These are phyloP conservation scores for Galagoides demidoff DNA, from an alignment of 2,797 vertebrate genomes.

Conservation along the genomic window DNA sequence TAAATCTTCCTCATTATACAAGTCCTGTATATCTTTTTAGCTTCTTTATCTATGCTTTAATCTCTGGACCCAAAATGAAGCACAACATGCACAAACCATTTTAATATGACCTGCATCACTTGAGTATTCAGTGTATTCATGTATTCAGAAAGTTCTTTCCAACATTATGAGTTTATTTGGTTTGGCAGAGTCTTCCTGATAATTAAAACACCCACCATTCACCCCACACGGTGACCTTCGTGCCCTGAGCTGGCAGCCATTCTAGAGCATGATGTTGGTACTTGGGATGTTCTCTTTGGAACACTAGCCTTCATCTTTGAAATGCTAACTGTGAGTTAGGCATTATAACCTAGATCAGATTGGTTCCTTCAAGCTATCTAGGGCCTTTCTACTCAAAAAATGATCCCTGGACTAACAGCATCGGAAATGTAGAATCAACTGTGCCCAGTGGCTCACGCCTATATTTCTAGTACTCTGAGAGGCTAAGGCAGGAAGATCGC, in stretches of 20 bases:
- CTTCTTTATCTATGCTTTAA: slow-evolving; percentile 65
- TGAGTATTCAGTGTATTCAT: neutral
- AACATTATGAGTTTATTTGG: slow-evolving; percentile 45
- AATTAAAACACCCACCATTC: slow-evolving; percentile 18
- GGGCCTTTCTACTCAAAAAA: neutral
- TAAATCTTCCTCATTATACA: slow-evolving; percentile 84
- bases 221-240: neutral
- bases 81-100: slow-evolving; percentile 63
- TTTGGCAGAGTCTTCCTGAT: slow-evolving; percentile 29
- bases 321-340: neutral
- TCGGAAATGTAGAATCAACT: neutral
- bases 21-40: slow-evolving; percentile 77
- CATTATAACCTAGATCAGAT: neutral
- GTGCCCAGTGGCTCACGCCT: too few species aligned
- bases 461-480: too few species aligned
- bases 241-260: neutral
- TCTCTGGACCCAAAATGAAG: slow-evolving; percentile 75
- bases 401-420: neutral
- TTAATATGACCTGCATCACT: neutral
- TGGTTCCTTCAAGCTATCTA: neutral
- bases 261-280: neutral
- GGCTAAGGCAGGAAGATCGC: too few species aligned
- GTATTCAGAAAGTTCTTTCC: neutral
- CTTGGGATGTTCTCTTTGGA: slow-evolving; percentile 24
- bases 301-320: neutral